Percentiles rank a stretch among this genome's conserved stretches.
Evolutionary conservation across 2,888 invertebrate genomes (phyloP).

Genomic region (Coleophora deauratella): DNA sequence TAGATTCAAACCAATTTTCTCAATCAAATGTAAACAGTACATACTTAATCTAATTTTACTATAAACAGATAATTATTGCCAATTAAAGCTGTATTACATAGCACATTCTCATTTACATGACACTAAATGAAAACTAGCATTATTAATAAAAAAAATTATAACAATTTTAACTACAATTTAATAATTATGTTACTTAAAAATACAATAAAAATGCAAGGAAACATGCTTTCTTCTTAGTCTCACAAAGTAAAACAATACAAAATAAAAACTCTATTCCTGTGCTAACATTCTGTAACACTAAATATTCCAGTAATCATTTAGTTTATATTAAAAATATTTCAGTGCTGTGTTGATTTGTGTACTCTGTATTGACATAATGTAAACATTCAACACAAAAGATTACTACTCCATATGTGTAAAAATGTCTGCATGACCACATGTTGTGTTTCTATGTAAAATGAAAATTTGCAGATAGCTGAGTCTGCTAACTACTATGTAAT

Average conservation of each 20-base stretch:
- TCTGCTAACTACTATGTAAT: too few species aligned
- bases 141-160: background rate
- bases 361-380: too few species aligned
- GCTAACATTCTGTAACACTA: background rate
- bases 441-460: slow-evolving; percentile 7
- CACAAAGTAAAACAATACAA: too few species aligned
- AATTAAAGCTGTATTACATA: background rate
- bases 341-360: too few species aligned
- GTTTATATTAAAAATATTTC: slow-evolving; percentile 40
- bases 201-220: background rate
- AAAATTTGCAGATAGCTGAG: too few species aligned
- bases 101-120: background rate
- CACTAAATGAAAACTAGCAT: background rate
- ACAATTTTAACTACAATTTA: background rate
- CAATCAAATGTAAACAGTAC: too few species aligned
- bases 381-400: too few species aligned
- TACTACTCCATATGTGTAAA: too few species aligned
- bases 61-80: background rate
- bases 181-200: background rate
- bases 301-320: slow-evolving; percentile 21
- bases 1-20: too few species aligned
- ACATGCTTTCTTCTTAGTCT: background rate
- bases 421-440: slow-evolving; percentile 37
- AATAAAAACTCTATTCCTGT: too few species aligned
- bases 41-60: background rate